phyloP scores from a whole-genome alignment of 1,140 invertebrate species.

The Pachypsylla venusta region DNA sequence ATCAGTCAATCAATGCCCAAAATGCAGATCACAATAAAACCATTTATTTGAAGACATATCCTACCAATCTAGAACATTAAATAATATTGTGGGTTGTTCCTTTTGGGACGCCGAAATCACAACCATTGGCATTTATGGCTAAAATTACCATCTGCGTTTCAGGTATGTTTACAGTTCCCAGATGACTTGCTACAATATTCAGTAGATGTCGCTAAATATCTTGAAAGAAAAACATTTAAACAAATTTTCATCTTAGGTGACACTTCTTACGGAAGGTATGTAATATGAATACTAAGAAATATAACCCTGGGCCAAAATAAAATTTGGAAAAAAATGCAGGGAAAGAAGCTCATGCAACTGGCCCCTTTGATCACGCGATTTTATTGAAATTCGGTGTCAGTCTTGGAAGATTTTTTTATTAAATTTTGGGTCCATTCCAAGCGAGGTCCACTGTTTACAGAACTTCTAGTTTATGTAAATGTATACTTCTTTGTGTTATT shows the following conservation, averaged over 20 bases:
- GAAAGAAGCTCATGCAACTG: too few relatives aligned
- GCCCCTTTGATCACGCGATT: too few relatives aligned
- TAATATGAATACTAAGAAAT: too few relatives aligned
- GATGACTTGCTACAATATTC: constrained; percentile 61
- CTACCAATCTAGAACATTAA: neutral
- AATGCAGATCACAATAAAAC: neutral
- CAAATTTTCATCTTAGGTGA: constrained; percentile 78
- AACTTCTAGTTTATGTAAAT: too few relatives aligned
- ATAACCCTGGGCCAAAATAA: too few relatives aligned
- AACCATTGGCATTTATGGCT: neutral
- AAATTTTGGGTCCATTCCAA: too few relatives aligned
- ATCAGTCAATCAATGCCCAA: neutral
- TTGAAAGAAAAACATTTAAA: constrained; percentile 40
- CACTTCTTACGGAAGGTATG: constrained; percentile 79
- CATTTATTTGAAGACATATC: neutral
- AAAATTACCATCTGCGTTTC: constrained; percentile 11
- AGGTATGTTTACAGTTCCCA: constrained; percentile 85
- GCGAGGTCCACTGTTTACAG: too few relatives aligned
- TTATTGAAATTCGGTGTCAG: too few relatives aligned
- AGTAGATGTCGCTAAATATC: constrained; percentile 42
- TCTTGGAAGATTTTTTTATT: too few relatives aligned
- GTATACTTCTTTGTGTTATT: too few relatives aligned
- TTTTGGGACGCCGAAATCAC: neutral
- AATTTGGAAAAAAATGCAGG: too few relatives aligned
- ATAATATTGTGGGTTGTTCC: neutral